Evolutionary conservation across 1,140 invertebrate species (phyloP).

Genomic region (Tribolium madens): DNA sequence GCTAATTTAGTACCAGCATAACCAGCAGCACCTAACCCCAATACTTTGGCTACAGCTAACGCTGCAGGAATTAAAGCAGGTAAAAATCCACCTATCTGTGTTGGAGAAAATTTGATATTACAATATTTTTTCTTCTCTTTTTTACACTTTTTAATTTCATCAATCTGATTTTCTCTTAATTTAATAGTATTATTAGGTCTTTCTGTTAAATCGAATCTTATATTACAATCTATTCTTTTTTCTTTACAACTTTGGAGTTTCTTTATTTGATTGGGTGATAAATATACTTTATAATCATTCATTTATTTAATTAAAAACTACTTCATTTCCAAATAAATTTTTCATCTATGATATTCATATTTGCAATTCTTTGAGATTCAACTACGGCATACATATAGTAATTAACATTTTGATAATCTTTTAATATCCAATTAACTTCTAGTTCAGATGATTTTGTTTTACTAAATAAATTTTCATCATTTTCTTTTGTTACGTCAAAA

Average conservation of each 20-base stretch:
- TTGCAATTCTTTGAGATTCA: conserved; percentile 43
- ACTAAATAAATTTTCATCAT: conserved; percentile 46
- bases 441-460: conserved; percentile 44
- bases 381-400: conserved; percentile 29
- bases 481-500: conserved; percentile 44
- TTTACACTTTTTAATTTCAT: conserved; percentile 37
- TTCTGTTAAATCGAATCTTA: conserved; percentile 40
- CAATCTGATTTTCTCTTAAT: conserved; percentile 44
- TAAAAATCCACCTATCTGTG: conserved; percentile 39
- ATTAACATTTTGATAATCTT: conserved; percentile 43
- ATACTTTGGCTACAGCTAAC: conserved; percentile 41
- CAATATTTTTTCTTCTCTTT: conserved; percentile 43
- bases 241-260: conserved; percentile 32
- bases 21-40: conserved; percentile 42
- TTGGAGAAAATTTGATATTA: conserved; percentile 41
- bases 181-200: conserved; percentile 40
- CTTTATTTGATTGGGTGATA: conserved; percentile 42
- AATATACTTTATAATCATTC: conserved; percentile 43
- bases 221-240: conserved; percentile 30
- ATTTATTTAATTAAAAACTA: conserved; percentile 45
- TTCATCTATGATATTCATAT: conserved; percentile 44
- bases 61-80: conserved; percentile 40
- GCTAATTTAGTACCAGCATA: conserved; percentile 45
- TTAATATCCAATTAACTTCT: conserved; percentile 44
- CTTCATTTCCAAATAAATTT: conserved; percentile 44